Evolutionary conservation across 2,113 vertebrate genomes (phyloP), one percentile per base, ranked within the genome.

Genomic region (Larimichthys polyactis): DNA sequence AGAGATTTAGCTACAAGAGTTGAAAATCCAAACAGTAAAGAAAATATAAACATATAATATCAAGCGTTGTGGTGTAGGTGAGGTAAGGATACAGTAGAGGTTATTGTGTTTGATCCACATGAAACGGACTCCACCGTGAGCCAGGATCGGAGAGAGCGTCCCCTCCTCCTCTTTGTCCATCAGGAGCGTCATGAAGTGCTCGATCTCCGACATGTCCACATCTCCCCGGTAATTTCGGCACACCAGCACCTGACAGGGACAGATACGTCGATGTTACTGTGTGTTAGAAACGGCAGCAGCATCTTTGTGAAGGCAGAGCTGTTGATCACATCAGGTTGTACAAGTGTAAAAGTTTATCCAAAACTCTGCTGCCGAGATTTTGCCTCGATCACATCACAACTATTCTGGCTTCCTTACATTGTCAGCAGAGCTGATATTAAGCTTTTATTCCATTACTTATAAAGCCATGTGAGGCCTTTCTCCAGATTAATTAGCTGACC

Each of bases 81-180:
- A 27, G 27, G 27, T 27, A 27, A 60, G 97, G 98, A 98, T 99
- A 98, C 98, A 82, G 85, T 99, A 99, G 0, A 99, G 92, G 81
- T 99, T 99, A 94, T 99, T 99, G 79, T 99, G 98, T 80, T 99
- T 99, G 81, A 99, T 99, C 98, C 98, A 99, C 98, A 99, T 99
- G 91, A 99, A 99, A 11, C 98, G 97, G 49, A 99, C 98, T 0
- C 97, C 97, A 0, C 98, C 98, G 0, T 99, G 98, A 0, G 98
- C 96, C 71, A 99, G 93, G 81, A 99, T 99, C 4, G 98, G 98
- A 0, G 98, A 99, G 0, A 99, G 96, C 0, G 96, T 95, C 8
- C 98, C 98, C 86, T 99, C 98, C 52, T 99, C 98, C 82, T 99
- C 98, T 86, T 98, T 99, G 81, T 99, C 98, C 98, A 99, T 99